Evolutionary conservation across 2,113 vertebrate genomes (phyloP).

Genomic region (Aphelocoma coerulescens): DNA sequence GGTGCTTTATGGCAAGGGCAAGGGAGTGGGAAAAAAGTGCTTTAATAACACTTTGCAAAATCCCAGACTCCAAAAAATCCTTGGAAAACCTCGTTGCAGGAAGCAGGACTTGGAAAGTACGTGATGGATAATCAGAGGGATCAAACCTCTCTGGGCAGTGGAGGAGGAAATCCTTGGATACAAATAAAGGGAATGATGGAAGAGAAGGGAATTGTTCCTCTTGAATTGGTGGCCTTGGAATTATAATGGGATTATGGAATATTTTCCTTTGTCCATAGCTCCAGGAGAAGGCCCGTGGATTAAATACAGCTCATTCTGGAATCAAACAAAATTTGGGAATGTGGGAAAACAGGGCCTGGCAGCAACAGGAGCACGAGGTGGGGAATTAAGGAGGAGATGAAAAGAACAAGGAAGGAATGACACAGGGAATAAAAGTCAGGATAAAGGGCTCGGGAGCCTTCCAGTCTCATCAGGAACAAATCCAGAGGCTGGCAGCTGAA

Average conservation of each 20-base stretch:
- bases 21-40: neutral
- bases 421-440: neutral
- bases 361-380: neutral
- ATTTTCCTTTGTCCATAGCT: neutral
- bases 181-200: neutral
- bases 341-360: neutral
- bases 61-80: neutral
- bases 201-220: neutral
- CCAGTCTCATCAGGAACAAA: neutral
- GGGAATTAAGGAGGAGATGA: neutral
- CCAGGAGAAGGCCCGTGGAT: neutral
- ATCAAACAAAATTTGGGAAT: neutral
- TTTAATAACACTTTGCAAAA: neutral
- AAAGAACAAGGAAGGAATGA: neutral
- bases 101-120: neutral
- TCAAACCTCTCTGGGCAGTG: rapidly evolving
- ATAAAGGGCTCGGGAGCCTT: neutral
- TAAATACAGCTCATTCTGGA: neutral
- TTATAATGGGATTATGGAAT: rapidly evolving
- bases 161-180: neutral
- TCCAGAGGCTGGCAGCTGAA: neutral
- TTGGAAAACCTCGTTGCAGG: rapidly evolving
- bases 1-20: neutral
- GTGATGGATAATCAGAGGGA: neutral
- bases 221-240: neutral